Evolutionary conservation across 53 echinoderm and acorn worm species (phyloP), one percentile per base, ranked within the genome.

Genomic region (Holothuria leucospilota): DNA sequence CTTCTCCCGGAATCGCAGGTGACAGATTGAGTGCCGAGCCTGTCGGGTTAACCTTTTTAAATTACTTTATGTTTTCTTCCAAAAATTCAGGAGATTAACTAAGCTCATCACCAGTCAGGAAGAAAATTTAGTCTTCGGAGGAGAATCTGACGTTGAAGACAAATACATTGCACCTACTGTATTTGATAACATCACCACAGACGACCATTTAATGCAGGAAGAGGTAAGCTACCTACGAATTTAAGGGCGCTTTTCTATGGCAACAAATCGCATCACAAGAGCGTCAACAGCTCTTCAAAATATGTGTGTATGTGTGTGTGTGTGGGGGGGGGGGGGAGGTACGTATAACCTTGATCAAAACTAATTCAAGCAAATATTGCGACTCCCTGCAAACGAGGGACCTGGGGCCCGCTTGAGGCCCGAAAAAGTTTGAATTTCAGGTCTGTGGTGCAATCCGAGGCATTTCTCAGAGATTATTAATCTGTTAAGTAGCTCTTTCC

Each of bases 141-240:
- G 94, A 6, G 42, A 89, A 30, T 84, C 72, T 14, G 94, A 91
- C 79, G 82, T 61, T 8, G 69, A 85, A 8, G 89, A 94, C 49
- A 89, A 71, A 2, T 96, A 93, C 82, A 89, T 96, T 20, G 92
- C 87, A 25, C 96, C 96, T 2, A 93, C 96, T 5, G 79, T 96
- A 0, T 42, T 96, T 38, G 68, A 64, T 53, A 87, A 94, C 40
- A 80, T 94, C 51, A 87, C 89, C 34, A 51, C 60, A 15, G 81
- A 78, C 38, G 90, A 94, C 10, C 72, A 85, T 61, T 72, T 85
- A 15, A 94, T 94, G 94, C 69, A 84, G n/a, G 87, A 94, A 9
- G 94, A 94, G 90, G 92, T 94, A 72, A 59, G 51, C 27, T 40
- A 82, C 29, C 14, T 39, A 20, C 2, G 20, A 68, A 49, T 69